Conservation (phyloP, 1,140 invertebrate genomes). For the Plutomurus gul region DNA sequence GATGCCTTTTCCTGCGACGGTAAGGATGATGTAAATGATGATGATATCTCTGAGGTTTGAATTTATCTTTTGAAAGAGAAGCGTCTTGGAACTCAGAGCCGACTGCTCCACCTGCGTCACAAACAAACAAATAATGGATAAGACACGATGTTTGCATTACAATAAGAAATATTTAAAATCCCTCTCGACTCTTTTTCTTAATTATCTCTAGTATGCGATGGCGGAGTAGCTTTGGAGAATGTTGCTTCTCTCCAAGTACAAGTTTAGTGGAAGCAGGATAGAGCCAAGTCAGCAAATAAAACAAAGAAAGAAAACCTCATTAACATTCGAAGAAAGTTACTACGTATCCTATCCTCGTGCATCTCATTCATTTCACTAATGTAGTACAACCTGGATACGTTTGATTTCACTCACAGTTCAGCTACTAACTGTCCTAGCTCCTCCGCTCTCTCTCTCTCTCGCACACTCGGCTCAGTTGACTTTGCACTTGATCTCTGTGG, state of each 20-base stretch:
- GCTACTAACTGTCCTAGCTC: no score
- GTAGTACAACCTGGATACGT: no score
- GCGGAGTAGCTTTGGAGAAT: not conserved
- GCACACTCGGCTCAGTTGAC: not conserved
- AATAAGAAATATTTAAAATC: conserved; percentile 1
- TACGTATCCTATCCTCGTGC: conserved; percentile 6
- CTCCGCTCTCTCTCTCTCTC: not conserved
- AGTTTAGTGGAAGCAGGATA: not conserved
- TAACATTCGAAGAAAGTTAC: not conserved
- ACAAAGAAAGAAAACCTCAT: conserved; percentile 18
- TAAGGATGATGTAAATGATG: conserved; percentile 7
- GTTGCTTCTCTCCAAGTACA: not conserved
- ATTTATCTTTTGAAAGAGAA: not conserved
- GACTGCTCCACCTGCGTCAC: conserved; percentile 4
- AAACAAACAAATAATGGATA: conserved; percentile 16
- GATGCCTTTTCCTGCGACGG: not conserved
- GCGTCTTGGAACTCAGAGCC: not conserved
- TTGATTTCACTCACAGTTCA: no score
- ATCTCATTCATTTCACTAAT: not conserved
- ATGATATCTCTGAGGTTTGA: conserved; percentile 1
- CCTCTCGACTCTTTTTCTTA: no score
- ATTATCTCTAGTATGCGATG: no score
- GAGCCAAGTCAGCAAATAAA: not conserved
- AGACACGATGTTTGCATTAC: not conserved
- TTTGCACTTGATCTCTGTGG: conserved; percentile 13